These are phyloP conservation scores for Sinohyriopsis cumingii DNA, from an alignment of 2,888 invertebrate genomes.

Conservation along the genomic window DNA sequence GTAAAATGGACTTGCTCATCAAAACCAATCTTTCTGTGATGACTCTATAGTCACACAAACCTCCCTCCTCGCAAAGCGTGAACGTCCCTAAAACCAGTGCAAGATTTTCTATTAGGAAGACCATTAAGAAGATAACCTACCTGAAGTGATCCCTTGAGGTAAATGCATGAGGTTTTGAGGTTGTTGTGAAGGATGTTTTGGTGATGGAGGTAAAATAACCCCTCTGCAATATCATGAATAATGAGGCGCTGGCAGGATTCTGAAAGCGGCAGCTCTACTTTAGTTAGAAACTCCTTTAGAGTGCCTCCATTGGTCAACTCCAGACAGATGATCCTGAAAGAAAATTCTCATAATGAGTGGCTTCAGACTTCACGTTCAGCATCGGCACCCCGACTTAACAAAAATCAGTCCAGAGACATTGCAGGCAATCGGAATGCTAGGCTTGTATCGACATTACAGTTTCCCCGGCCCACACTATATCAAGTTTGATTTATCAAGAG, in stretches of 20 bases:
- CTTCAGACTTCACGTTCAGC: neutral
- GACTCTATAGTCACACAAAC: too few relatives aligned
- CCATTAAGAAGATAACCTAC: constrained; percentile 20
- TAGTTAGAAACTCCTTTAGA: constrained; percentile 50
- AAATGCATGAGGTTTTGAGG: constrained; percentile 55
- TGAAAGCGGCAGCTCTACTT: constrained; percentile 54
- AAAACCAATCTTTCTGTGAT: too few relatives aligned
- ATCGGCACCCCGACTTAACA: neutral
- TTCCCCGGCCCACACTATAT: too few relatives aligned
- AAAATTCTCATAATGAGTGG: neutral
- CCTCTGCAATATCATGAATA: constrained; percentile 60
- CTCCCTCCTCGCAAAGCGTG: too few relatives aligned
- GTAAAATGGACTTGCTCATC: too few relatives aligned
- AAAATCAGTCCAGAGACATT: neutral
- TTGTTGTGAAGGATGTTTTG: constrained; percentile 62
- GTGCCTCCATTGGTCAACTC: constrained; percentile 59
- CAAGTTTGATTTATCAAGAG: too few relatives aligned
- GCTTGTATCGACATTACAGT: neutral
- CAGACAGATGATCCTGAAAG: constrained; percentile 59
- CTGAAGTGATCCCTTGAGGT: constrained; percentile 63
- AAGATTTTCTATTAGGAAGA: too few relatives aligned
- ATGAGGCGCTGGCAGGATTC: constrained; percentile 59
- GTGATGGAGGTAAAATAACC: constrained; percentile 57
- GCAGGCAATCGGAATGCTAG: neutral
- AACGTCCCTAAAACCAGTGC: too few relatives aligned